Base-by-base conservation (phyloP, 2,113 vertebrate genomes). In the Rhizomys pruinosus region DNA sequence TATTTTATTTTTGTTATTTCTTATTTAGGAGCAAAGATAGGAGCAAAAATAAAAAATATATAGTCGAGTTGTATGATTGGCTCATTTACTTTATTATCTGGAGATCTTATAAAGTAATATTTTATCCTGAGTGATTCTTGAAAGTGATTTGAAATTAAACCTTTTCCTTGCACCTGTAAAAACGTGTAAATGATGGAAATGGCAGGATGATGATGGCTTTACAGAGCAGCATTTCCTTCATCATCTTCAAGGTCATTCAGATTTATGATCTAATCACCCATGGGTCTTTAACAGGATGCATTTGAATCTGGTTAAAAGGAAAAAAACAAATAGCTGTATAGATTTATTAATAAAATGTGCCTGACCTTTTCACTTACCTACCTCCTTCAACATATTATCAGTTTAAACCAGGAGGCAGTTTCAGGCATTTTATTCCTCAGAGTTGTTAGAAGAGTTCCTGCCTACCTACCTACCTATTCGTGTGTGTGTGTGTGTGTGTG, bases 171-270 rank as follows among this genome's bases (percentile, higher is more conserved):
- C 98, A 98, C 80, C 96, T 99, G 99, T 98, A 98, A 98, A 98
- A 98, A 98, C 32, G 98, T 98, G 98, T 97, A 98, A 98, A 98
- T 98, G 99, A 99, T 93, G 98, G 98, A 98, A 97, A 97, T 98
- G 99, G 98, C 98, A 98, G 98, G 97, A 97, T 97, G 98, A 99
- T 99, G 99, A 99, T 98, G 98, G 98, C 98, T 99, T 99, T 99
- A 99, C 98, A 99, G 99, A 98, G 98, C 98, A 98, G 98, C 96
- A 96, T 98, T 99, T 99, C 98, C 98, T 99, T 98, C 98, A 98
- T 98, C 98, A 98, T 98, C 98, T 98, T 98, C 98, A 99, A 99
- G 99, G 98, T 99, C 98, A 98, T 98, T 86, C 95, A 98, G 98
- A 99, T 99, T 99, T 99, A 99, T 84, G 98, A 98, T 98, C 98